A percentile compares a stretch with the other conserved stretches of the same genome.
phyloP scores from a whole-genome alignment of 2,797 vertebrate genomes.

The Macrochelys suwanniensis region DNA sequence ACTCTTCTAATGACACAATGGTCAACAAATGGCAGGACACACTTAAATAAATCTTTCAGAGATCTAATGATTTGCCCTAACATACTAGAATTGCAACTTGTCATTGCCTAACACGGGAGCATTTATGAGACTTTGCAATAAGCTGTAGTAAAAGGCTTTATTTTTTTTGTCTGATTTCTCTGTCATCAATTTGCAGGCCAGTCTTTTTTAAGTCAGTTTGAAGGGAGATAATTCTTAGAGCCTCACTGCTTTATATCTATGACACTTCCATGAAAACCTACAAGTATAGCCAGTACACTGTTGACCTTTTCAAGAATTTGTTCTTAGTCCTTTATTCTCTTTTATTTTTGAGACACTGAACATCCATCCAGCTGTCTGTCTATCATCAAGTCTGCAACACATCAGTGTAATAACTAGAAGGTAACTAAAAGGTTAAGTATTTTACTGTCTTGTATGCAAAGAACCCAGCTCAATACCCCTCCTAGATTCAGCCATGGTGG shows the following conservation, averaged over 20 bases:
- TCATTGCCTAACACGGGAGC: not conserved
- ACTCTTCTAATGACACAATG: not conserved
- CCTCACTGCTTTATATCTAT: slow-evolving; percentile 30
- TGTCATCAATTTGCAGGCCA: slow-evolving; percentile 10
- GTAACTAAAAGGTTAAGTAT: slow-evolving; percentile 13
- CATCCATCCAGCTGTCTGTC: not conserved
- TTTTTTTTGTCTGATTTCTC: slow-evolving; percentile 40
- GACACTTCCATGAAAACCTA: slow-evolving; percentile 29
- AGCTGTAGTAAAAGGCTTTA: not conserved
- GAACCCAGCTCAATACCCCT: not conserved
- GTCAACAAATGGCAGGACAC: slow-evolving; percentile 12
- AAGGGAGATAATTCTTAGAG: slow-evolving; percentile 31
- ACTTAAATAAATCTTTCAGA: slow-evolving; percentile 12
- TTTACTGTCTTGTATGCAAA: slow-evolving; percentile 18
- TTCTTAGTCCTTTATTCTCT: not conserved
- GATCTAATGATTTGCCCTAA: not conserved
- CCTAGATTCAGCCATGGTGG: not conserved
- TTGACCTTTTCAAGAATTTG: slow-evolving; percentile 36
- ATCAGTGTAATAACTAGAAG: not conserved
- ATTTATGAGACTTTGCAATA: not conserved
- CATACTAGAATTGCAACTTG: not conserved
- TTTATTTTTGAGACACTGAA: slow-evolving; percentile 27
- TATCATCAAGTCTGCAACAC: slow-evolving; percentile 1
- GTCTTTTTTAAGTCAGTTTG: slow-evolving; percentile 51
- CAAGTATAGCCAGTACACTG: not conserved